These are phyloP conservation scores for Ephestia elutella DNA, from an alignment of 1,140 invertebrate species.

Conservation along the genomic window DNA sequence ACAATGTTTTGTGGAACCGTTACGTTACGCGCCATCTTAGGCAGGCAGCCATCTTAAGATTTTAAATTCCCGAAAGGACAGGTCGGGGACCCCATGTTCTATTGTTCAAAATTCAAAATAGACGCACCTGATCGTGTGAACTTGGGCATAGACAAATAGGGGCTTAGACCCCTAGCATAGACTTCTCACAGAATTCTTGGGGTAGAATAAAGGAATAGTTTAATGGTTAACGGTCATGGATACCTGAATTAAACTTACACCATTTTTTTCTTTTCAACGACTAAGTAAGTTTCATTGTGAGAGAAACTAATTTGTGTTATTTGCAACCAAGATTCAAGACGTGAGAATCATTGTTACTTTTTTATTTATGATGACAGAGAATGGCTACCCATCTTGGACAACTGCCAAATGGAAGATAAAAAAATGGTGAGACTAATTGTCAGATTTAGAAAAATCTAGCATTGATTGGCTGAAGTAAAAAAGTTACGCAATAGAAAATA, in stretches of 20 bases:
- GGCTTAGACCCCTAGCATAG: slow-evolving; percentile 9
- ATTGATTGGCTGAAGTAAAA: too few relatives aligned
- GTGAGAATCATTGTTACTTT: slow-evolving; percentile 4
- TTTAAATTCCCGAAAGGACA: slow-evolving; percentile 25
- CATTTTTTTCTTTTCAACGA: slow-evolving; percentile 17
- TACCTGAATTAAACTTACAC: slow-evolving; percentile 16
- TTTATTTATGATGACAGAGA: neutral
- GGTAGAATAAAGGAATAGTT: slow-evolving; percentile 22
- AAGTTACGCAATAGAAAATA: too few relatives aligned
- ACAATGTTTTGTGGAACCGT: slow-evolving; percentile 12
- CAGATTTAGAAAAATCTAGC: too few relatives aligned
- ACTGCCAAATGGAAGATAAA: too few relatives aligned
- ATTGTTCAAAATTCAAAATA: slow-evolving; percentile 28
- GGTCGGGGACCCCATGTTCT: slow-evolving; percentile 21
- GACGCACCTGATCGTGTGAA: slow-evolving; percentile 52
- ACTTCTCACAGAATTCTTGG: slow-evolving; percentile 25
- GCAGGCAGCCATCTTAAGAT: slow-evolving; percentile 20
- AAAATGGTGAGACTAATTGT: too few relatives aligned
- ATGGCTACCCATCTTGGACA: neutral
- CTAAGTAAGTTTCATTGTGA: slow-evolving; percentile 10
- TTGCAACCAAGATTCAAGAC: slow-evolving; percentile 2
- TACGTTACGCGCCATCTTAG: slow-evolving; percentile 12
- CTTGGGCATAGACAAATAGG: slow-evolving; percentile 22
- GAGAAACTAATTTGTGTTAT: slow-evolving; percentile 17
- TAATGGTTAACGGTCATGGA: slow-evolving; percentile 40